Evolutionary conservation across 2,888 invertebrate species (phyloP).

Genomic region (Barypeithes pellucidus): DNA sequence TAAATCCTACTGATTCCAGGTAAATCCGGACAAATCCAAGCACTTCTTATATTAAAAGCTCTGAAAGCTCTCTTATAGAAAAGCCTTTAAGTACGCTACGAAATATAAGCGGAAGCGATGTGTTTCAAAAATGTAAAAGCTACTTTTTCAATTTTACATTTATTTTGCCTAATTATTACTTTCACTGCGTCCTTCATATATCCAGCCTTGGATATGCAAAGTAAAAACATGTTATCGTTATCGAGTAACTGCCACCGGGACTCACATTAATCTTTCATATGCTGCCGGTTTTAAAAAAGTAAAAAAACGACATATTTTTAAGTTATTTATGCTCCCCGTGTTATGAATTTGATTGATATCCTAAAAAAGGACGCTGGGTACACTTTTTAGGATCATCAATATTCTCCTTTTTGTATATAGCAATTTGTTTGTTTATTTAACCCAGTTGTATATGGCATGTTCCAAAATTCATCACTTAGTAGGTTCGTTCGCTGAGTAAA

Average conservation of each 20-base stretch:
- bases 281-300: constrained; percentile 26
- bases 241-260: constrained; percentile 26
- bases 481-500: no score
- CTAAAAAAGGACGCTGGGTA: constrained; percentile 21
- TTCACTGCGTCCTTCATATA: constrained; percentile 14
- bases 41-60: no score
- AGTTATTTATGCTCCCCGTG: constrained; percentile 36
- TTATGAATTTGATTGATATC: constrained; percentile 34
- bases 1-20: no score
- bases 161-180: constrained; percentile 23
- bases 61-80: no score
- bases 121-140: not conserved
- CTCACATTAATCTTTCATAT: constrained; percentile 31
- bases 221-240: constrained; percentile 35
- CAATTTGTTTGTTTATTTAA: not conserved
- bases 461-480: no score
- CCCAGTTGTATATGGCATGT: no score
- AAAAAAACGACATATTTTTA: constrained; percentile 35
- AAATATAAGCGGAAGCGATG: not conserved
- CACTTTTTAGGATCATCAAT: constrained; percentile 34
- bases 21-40: no score
- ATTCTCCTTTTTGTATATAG: constrained; percentile 13
- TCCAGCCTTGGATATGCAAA: constrained; percentile 28
- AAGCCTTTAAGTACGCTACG: not conserved
- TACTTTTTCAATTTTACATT: not conserved